These are phyloP conservation scores for Stictonetta naevosa DNA, from an alignment of 2,113 vertebrate species.

Conservation along the genomic window DNA sequence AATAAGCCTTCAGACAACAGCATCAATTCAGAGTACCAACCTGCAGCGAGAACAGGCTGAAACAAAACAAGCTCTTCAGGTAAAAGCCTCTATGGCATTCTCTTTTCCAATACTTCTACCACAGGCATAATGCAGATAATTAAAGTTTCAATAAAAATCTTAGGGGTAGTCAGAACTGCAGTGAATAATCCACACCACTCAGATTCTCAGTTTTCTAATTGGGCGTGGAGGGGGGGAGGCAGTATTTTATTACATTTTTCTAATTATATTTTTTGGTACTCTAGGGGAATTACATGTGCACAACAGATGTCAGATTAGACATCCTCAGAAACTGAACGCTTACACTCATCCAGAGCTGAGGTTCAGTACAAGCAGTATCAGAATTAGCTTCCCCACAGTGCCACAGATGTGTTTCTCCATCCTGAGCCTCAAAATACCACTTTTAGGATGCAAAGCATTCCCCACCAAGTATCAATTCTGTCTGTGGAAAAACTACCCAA, in stretches of 20 bases:
- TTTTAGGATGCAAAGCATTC: background rate
- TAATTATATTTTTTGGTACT: background rate
- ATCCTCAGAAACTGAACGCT: background rate
- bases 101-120: background rate
- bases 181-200: background rate
- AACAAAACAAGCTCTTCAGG: background rate
- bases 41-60: background rate
- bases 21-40: background rate
- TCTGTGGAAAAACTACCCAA: background rate
- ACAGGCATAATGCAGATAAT: background rate
- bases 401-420: background rate
- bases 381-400: background rate
- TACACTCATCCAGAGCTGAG: background rate
- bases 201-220: background rate
- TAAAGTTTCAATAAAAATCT: background rate
- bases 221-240: fast-evolving
- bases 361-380: background rate
- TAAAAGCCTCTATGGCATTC: background rate
- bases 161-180: background rate
- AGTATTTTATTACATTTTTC: background rate
- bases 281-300: background rate
- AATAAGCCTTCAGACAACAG: background rate
- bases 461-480: background rate
- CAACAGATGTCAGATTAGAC: background rate
- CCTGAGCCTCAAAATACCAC: background rate